Evolutionary conservation across 2,113 vertebrate genomes (phyloP).

Genomic region (Hydropotes inermis): DNA sequence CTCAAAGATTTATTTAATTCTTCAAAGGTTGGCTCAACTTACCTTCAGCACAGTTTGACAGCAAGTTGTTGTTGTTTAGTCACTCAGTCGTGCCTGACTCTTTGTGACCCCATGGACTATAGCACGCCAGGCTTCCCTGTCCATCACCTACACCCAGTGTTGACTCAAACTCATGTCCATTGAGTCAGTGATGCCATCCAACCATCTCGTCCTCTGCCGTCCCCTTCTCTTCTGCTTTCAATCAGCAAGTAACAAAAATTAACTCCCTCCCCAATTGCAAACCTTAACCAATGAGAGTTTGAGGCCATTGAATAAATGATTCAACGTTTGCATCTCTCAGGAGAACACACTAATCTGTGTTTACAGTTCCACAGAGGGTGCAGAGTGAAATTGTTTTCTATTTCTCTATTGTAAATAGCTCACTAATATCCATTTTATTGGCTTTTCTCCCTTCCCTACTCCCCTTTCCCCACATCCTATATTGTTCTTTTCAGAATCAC

Average conservation of each 20-base stretch:
- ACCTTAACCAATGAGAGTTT: neutral
- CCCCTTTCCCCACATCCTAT: neutral
- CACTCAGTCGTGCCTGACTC: neutral
- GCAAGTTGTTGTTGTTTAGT: neutral
- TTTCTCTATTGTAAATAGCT: neutral
- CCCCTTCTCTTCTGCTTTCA: neutral
- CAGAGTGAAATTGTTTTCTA: neutral
- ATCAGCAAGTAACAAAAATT: neutral
- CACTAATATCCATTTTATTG: no score
- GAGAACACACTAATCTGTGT: neutral
- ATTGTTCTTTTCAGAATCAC: neutral
- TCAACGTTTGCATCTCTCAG: neutral
- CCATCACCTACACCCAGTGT: neutral
- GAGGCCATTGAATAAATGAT: neutral
- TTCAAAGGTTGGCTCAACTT: neutral
- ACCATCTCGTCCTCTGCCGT: neutral
- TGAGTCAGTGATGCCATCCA: neutral
- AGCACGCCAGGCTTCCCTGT: accelerated
- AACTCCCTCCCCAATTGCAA: neutral
- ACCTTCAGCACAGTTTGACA: neutral
- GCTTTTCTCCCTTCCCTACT: no score
- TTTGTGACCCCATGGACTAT: neutral
- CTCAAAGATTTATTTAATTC: neutral
- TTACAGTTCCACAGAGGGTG: neutral
- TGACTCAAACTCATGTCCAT: neutral